Conservation (phyloP, 1,140 invertebrate genomes). For the Apocrypta bakeri region DNA sequence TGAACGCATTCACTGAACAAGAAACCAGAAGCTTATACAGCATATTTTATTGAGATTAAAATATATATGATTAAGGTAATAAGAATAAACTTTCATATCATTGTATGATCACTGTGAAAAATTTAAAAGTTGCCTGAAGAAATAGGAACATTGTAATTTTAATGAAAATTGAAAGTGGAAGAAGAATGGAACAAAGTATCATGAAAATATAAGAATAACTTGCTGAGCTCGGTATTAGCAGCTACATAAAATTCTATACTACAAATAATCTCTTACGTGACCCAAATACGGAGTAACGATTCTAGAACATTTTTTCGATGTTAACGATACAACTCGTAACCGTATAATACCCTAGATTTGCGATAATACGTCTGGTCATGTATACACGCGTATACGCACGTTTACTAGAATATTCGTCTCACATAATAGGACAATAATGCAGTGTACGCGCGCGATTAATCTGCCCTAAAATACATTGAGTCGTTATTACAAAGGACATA, state of each 20-base stretch:
- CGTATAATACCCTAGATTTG: background rate
- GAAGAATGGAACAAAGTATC: no score
- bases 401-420: constrained; percentile 15
- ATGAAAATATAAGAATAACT: no score
- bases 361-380: background rate
- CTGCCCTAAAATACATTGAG: constrained; percentile 57
- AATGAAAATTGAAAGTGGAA: no score
- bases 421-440: constrained; percentile 10
- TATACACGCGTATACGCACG: background rate
- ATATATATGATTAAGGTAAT: no score
- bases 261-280: no score
- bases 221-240: no score
- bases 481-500: constrained; percentile 66
- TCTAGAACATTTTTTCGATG: background rate
- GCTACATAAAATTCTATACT: no score
- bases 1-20: background rate
- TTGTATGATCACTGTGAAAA: no score
- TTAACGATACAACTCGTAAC: background rate
- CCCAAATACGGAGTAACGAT: background rate
- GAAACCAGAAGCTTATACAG: background rate
- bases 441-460: constrained; percentile 55
- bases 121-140: no score
- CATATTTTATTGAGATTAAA: no score
- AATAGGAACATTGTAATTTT: no score
- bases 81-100: no score